Percentiles rank a stretch among this genome's conserved stretches.
phyloP scores from a whole-genome alignment of 2,113 vertebrate species.

The Gymnocephalus cernua region DNA sequence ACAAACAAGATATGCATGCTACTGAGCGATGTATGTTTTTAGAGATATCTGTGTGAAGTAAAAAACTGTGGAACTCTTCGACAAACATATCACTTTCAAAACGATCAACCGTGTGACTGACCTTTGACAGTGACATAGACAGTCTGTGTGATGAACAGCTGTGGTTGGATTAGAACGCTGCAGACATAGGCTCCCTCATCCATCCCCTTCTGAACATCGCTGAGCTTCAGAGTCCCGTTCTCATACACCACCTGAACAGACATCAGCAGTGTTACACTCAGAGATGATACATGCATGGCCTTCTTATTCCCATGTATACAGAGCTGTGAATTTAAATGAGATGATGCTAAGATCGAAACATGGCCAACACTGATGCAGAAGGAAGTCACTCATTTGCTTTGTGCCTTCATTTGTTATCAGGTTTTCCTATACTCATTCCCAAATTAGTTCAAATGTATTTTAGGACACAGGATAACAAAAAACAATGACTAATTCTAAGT shows the following conservation, averaged over 20 bases:
- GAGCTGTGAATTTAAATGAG: not conserved
- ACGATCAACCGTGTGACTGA: constrained; percentile 67
- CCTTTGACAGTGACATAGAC: constrained; percentile 98
- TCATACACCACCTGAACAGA: constrained; percentile 91
- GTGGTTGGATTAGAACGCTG: constrained; percentile 97
- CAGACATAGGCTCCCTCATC: constrained; percentile 97
- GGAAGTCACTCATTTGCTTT: not conserved
- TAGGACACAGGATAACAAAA: not conserved
- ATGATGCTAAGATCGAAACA: not conserved
- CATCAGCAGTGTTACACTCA: not conserved
- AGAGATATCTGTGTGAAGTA: not conserved
- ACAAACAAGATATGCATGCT: not conserved
- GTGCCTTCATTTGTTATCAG: not conserved
- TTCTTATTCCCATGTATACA: not conserved
- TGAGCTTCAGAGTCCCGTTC: constrained; percentile 97
- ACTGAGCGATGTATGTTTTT: not conserved
- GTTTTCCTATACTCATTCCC: not conserved
- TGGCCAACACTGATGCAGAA: not conserved
- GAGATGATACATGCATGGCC: not conserved
- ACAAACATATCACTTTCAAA: not conserved
- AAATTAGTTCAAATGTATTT: not conserved
- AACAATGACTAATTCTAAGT: not conserved
- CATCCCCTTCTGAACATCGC: constrained; percentile 98
- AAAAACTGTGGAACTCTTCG: not conserved
- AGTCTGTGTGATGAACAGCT: constrained; percentile 97